Conservation (phyloP, 1,140 invertebrate species). For the Orius insidiosus region DNA sequence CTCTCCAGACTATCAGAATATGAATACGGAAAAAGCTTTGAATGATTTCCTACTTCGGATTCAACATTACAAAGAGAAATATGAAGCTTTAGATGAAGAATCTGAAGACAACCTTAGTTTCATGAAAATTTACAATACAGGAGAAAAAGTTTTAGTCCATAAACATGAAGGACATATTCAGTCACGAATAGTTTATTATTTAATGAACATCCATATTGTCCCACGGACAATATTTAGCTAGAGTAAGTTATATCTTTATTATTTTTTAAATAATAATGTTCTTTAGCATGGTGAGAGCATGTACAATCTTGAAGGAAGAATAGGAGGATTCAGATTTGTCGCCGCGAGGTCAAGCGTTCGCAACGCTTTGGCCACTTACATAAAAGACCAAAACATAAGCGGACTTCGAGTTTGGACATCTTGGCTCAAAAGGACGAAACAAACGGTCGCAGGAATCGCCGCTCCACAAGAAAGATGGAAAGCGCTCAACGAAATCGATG, state of each 20-base stretch:
- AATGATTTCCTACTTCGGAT: conserved; percentile 91
- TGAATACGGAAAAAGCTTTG: conserved; percentile 83
- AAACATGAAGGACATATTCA: conserved; percentile 96
- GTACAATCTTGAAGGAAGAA: conserved; percentile 83
- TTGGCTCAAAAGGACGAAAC: conserved; percentile 88
- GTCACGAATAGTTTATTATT: conserved; percentile 93
- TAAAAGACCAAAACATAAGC: conserved; percentile 71
- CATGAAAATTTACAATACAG: conserved; percentile 97
- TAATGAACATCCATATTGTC: conserved; percentile 99
- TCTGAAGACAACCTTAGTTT: conserved; percentile 61
- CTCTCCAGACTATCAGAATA: conserved; percentile 91
- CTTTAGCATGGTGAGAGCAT: conserved; percentile 87
- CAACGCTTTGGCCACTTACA: conserved; percentile 67
- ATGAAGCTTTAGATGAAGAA: conserved; percentile 77
- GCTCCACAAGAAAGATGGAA: conserved; percentile 96
- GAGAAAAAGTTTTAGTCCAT: conserved; percentile 82
- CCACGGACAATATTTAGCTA: conserved; percentile 97
- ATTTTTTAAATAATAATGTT: no score
- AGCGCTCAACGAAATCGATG: conserved; percentile 97
- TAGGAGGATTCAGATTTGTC: conserved; percentile 90
- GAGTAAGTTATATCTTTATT: conserved; percentile 42
- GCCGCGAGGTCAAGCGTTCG: conserved; percentile 64
- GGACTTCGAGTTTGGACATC: conserved; percentile 95
- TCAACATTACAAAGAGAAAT: conserved; percentile 85
- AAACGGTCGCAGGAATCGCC: conserved; percentile 78